phyloP scores from a whole-genome alignment of 2,797 vertebrate genomes.

The Acanthiza pusilla region DNA sequence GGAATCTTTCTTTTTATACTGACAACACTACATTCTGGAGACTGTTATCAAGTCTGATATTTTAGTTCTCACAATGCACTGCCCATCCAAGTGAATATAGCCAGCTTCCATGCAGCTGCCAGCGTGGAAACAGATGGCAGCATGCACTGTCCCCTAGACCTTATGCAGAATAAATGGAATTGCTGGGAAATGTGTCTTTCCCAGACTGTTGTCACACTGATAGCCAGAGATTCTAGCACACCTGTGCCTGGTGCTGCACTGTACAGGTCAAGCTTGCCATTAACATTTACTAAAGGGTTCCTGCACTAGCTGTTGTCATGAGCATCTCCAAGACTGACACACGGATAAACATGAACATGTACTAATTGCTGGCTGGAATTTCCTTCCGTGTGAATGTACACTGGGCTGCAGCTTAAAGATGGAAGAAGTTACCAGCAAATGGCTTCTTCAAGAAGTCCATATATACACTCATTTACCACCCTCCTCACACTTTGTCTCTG shows the following conservation, averaged over 20 bases:
- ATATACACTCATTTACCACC: background rate
- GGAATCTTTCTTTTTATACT: background rate
- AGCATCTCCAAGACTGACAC: background rate
- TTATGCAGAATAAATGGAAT: background rate
- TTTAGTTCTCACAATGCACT: background rate
- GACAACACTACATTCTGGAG: background rate
- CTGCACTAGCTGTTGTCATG: background rate
- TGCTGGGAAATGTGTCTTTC: background rate
- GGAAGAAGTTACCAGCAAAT: background rate
- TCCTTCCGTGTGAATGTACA: background rate
- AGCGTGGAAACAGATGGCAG: background rate
- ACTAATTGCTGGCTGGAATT: background rate
- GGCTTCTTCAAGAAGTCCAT: background rate
- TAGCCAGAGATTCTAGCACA: background rate
- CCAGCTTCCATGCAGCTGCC: background rate
- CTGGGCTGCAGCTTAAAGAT: background rate
- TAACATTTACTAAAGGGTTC: background rate
- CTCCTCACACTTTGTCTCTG: background rate
- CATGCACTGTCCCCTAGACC: rapidly evolving
- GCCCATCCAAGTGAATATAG: background rate
- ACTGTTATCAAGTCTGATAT: background rate
- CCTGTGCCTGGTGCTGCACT: background rate
- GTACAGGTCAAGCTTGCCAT: background rate
- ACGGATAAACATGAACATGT: rapidly evolving
- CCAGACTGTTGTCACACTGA: background rate